A percentile compares a stretch with the other conserved stretches of the same genome.
phyloP scores from a whole-genome alignment of 1,140 invertebrate genomes.

The Lerema accius region DNA sequence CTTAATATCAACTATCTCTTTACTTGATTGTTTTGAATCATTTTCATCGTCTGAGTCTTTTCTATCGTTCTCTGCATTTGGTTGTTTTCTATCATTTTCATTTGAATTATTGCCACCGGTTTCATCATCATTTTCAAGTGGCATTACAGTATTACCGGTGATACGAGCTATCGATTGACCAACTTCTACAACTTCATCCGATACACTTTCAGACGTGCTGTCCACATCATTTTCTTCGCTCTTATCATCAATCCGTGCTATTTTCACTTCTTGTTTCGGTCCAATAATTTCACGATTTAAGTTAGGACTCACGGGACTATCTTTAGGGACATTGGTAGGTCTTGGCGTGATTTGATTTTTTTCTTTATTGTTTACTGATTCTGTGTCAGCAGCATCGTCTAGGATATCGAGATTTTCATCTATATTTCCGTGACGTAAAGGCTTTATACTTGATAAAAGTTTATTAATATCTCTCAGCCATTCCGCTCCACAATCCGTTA shows the following conservation, averaged over 20 bases:
- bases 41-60: slow-evolving; percentile 2
- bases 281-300: no score
- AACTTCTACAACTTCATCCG: background rate
- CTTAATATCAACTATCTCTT: background rate
- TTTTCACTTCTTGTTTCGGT: no score
- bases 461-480: slow-evolving; percentile 43
- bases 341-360: background rate
- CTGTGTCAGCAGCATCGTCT: no score
- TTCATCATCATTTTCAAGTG: slow-evolving; percentile 17
- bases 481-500: slow-evolving; percentile 50
- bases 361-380: no score
- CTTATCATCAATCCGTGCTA: slow-evolving; percentile 6
- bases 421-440: background rate
- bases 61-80: slow-evolving; percentile 2
- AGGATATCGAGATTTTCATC: background rate
- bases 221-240: background rate
- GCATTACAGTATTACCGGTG: slow-evolving; percentile 8
- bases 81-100: background rate
- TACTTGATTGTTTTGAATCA: no score
- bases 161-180: slow-evolving; percentile 11
- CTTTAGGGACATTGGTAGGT: no score
- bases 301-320: no score
- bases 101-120: background rate
- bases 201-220: slow-evolving; percentile 8
- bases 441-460: slow-evolving; percentile 6